phyloP scores from a whole-genome alignment of 2,888 invertebrate species.

The Alloscopus bannaensis region DNA sequence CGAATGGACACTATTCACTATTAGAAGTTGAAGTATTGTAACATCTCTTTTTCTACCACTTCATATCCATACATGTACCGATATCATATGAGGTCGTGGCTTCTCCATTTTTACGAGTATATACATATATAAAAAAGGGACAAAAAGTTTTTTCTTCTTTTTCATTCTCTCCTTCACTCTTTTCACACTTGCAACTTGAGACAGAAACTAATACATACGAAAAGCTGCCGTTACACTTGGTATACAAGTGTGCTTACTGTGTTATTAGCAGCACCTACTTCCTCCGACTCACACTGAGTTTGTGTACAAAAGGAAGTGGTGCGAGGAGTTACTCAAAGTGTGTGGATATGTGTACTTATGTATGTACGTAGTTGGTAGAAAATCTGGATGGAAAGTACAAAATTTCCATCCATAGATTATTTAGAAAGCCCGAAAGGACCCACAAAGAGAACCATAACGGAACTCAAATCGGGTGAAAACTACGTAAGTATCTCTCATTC shows the following conservation, averaged over 20 bases:
- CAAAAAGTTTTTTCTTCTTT: no score
- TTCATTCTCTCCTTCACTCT: no score
- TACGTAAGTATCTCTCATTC: constrained; percentile 58
- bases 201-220: no score
- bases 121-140: no score
- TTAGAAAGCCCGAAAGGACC: constrained; percentile 62
- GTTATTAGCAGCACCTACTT: constrained; percentile 38
- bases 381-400: constrained; percentile 53
- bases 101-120: no score
- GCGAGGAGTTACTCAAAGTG: constrained; percentile 23
- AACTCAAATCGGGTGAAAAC: constrained; percentile 64
- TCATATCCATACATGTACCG: neutral
- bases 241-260: constrained; percentile 27
- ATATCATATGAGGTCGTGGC: neutral
- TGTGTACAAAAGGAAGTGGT: constrained; percentile 15
- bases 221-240: constrained; percentile 35
- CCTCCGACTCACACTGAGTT: constrained; percentile 10
- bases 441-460: constrained; percentile 61
- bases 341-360: constrained; percentile 24
- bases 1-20: constrained; percentile 41
- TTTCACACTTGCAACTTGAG: no score
- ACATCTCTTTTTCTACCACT: neutral
- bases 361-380: no score
- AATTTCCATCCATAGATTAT: constrained; percentile 63
- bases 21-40: constrained; percentile 16